Percentiles rank a stretch among this genome's conserved stretches.
Evolutionary conservation across 2,797 vertebrate genomes (phyloP).

Genomic region (Schizopygopsis malacanthus): DNA sequence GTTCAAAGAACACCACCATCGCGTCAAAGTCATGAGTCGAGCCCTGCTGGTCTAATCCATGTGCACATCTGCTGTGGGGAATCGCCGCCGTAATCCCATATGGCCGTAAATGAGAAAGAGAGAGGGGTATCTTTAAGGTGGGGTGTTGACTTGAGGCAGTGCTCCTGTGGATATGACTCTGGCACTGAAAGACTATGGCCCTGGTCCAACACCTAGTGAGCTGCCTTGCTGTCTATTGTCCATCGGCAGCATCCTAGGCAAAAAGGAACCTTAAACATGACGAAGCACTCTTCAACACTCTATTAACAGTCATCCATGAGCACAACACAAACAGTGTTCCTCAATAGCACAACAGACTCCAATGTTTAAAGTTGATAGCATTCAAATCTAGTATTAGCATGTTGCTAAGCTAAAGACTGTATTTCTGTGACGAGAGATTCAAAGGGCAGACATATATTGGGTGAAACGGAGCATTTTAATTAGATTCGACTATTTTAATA

Average conservation of each 20-base stretch:
- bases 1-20: constrained; percentile 10
- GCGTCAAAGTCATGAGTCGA: constrained; percentile 5
- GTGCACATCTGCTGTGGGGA: constrained; percentile 35
- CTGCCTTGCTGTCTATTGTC: neutral
- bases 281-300: neutral
- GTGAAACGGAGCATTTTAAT: neutral
- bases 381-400: neutral
- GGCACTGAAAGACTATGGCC: constrained; percentile 21
- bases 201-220: neutral
- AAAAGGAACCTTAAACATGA: neutral
- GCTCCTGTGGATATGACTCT: constrained; percentile 20
- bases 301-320: neutral
- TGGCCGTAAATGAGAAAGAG: constrained; percentile 2
- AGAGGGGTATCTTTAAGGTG: constrained; percentile 1
- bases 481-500: neutral
- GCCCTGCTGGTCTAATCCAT: constrained; percentile 43
- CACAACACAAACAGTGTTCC: neutral
- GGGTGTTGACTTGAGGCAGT: neutral
- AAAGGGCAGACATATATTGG: neutral
- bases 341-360: neutral
- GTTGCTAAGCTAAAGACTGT: neutral
- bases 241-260: neutral
- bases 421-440: neutral
- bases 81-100: neutral
- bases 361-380: neutral